These are phyloP conservation scores for Chlorodrepanis virens DNA, from an alignment of 2,113 vertebrate species.

Conservation along the genomic window DNA sequence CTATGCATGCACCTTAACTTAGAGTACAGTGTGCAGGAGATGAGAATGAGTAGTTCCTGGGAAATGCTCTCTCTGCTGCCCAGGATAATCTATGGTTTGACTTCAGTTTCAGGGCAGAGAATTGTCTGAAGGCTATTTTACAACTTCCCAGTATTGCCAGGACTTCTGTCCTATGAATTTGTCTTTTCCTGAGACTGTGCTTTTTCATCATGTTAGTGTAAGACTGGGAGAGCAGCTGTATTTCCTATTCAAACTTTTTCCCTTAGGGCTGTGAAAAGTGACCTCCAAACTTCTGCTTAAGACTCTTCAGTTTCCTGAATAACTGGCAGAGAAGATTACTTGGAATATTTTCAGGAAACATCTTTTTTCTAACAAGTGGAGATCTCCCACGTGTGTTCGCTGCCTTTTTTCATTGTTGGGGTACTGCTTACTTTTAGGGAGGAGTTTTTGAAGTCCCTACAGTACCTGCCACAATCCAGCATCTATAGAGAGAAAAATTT, in stretches of 20 bases:
- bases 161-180: neutral
- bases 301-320: neutral
- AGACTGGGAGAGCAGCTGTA: neutral
- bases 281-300: neutral
- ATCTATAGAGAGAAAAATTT: neutral
- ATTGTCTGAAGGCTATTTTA: neutral
- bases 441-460: neutral
- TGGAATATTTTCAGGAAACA: neutral
- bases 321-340: neutral
- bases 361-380: neutral
- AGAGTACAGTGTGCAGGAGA: neutral
- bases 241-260: neutral
- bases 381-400: neutral
- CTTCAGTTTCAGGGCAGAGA: neutral
- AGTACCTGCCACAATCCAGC: neutral
- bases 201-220: neutral
- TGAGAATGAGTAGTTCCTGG: neutral
- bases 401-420: neutral
- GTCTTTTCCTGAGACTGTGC: neutral
- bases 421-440: neutral
- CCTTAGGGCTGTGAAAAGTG: neutral
- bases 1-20: neutral
- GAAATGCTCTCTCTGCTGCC: neutral
- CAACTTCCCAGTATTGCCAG: neutral
- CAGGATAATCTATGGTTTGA: neutral